Percentiles rank a stretch among this genome's conserved stretches.
These are phyloP conservation scores for Malthinus flaveolus DNA, from an alignment of 2,888 invertebrate genomes.

Conservation along the genomic window DNA sequence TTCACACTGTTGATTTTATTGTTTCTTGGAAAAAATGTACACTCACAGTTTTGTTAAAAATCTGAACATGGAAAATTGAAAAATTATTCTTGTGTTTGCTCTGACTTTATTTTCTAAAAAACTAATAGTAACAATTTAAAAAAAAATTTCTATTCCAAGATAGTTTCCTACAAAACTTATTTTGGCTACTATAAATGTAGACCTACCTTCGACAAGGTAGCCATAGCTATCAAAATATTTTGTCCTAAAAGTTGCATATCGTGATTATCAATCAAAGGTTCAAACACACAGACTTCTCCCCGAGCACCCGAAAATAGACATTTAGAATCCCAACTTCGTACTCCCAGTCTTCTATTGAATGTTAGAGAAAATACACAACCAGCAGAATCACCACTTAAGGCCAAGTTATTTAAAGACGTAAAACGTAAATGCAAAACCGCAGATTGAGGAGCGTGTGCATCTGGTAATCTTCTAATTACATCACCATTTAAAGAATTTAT, in stretches of 20 bases:
- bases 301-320: constrained; percentile 97
- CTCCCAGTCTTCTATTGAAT: constrained; percentile 85
- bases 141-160: too few species aligned
- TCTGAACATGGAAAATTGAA: too few species aligned
- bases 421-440: constrained; percentile 74
- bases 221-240: constrained; percentile 85
- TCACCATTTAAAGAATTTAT: constrained; percentile 83
- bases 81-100: too few species aligned
- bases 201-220: constrained; percentile 84
- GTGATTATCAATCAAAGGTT: constrained; percentile 61
- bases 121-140: too few species aligned
- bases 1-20: too few species aligned
- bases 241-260: constrained; percentile 70
- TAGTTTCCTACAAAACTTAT: too few species aligned
- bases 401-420: constrained; percentile 59
- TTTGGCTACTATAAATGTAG: background rate
- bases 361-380: constrained; percentile 95
- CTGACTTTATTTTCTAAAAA: too few species aligned
- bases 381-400: constrained; percentile 78
- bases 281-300: constrained; percentile 86
- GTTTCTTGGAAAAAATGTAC: too few species aligned
- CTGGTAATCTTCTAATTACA: constrained; percentile 71
- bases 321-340: constrained; percentile 85
- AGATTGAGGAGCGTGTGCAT: constrained; percentile 82
- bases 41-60: too few species aligned